Evolutionary conservation across 2,113 vertebrate genomes (phyloP), one percentile per base, ranked within the genome.

Genomic region (Anarrhichthys ocellatus): DNA sequence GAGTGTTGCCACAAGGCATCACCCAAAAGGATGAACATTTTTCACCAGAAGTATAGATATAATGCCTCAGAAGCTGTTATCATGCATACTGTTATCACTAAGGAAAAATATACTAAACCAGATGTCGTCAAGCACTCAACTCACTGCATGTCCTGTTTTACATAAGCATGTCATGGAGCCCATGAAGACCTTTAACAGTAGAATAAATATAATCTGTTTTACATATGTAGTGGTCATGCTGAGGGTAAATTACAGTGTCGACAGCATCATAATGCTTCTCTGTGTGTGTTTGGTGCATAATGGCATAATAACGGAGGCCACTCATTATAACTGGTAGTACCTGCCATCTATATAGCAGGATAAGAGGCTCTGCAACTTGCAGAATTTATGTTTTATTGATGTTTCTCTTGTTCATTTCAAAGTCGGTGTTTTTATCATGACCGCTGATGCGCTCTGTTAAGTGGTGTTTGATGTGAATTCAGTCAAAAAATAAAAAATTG

Each of bases 1-100:
- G 62, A 59, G 29, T 1, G 5, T 8, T 78, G 38, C 82, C 74
- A 24, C n/a, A 40, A 66, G 42, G 9, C 36, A 56, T 27, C 36
- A 42, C 71, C n/a, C 76, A 32, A 50, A 5, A 73, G 62, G 48
- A 75, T 71, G 27, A 58, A 65, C 76, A 72, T n/a, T 18, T 73
- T 56, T 44, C 10, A 6, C 7, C 7, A 54, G n/a, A 67, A 29
- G 83, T 44, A 40, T 20, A 22, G n/a, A 52, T 29, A 13, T 9
- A 2, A 46, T n/a, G 70, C 3, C 1, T 72, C 54, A 36, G 34
- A 6, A 2, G 9, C 34, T 64, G 54, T 40, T 40, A n/a, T 65
- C 9, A 1, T 73, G 42, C 17, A 73, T 6, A 9, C 44, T 17
- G 1, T 65, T 32, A 73, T 59, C 10, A 29, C 44, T n/a, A 56